Base-by-base conservation (phyloP, 1,140 invertebrate species). In the Notospermus geniculatus region DNA sequence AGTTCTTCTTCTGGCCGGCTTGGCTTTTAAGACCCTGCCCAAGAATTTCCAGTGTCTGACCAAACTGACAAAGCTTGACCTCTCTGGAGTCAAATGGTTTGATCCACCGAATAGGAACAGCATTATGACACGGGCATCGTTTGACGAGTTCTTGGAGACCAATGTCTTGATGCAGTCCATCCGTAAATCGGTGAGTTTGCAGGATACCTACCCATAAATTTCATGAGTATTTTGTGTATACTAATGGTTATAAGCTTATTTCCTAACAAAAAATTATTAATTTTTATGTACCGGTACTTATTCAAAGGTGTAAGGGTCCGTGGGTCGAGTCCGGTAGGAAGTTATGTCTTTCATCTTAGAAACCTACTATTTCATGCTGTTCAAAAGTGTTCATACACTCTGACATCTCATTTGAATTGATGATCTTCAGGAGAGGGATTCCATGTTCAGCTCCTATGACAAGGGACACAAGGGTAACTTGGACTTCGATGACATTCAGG, bases 61-160 rank as follows among this genome's bases (percentile, higher is more conserved):
- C 13, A 61, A 55, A 32, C 32, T 67, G 13, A 53, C 52, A 45
- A 54, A 61, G 28, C 28, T 67, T 13, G 59, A 61, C 30, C 56
- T 66, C 22, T 63, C 60, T 7, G 55, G 55, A 17, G 19, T 57
- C 17, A 30, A 32, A 13, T 57, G 55, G 30, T 30, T 57, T 57
- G 55, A 43, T 30, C 15, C 29, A 19, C 28, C 17, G 7, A 36
- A 57, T 39, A 57, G 25, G 23, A 57, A 57, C 19, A 57, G 22
- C 19, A 32, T 57, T 17, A 2, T 57, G 25, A 57, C 55, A 39
- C 39, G 23, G 19, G 25, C 15, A 4, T 27, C 55, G 5, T 57
- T 57, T 25, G 25, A 54, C 17, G 53, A 54, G 17, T 54, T 54
- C 17, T 17, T 54, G 53, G 29, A 22, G 25, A 29, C 25, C 13